These are phyloP conservation scores for Smittia aterrima DNA, from an alignment of 2,888 invertebrate genomes.

Conservation along the genomic window DNA sequence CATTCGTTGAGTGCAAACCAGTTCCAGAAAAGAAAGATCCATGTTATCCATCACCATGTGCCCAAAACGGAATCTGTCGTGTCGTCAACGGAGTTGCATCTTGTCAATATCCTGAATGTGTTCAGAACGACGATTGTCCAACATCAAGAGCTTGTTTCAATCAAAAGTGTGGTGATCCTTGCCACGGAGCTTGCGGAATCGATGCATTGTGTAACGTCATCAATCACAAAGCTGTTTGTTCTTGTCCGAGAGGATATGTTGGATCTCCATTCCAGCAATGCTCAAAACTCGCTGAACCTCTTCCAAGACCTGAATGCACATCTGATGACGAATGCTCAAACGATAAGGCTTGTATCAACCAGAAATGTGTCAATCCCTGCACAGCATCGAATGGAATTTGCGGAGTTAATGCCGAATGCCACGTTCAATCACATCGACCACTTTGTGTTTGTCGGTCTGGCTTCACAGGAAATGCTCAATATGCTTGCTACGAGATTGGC, in stretches of 20 bases:
- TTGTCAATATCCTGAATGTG: constrained; percentile 82
- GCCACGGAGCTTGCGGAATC: constrained; percentile 76
- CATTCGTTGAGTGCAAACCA: constrained; percentile 67
- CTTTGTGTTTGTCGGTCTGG: constrained; percentile 79
- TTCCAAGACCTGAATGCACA: constrained; percentile 71
- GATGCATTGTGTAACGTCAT: constrained; percentile 77
- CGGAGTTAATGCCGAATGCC: constrained; percentile 74
- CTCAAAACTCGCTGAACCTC: constrained; percentile 55
- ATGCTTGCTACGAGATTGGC: constrained; percentile 75
- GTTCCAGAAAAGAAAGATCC: constrained; percentile 58
- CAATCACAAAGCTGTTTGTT: constrained; percentile 79
- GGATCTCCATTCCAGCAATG: constrained; percentile 79
- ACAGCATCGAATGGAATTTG: constrained; percentile 62
- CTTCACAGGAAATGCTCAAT: constrained; percentile 79
- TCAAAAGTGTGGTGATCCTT: constrained; percentile 82
- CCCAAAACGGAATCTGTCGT: constrained; percentile 76
- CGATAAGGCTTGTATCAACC: constrained; percentile 76
- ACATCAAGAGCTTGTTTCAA: constrained; percentile 76
- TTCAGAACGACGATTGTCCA: constrained; percentile 84
- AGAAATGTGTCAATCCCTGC: constrained; percentile 74
- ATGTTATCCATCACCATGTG: constrained; percentile 83
- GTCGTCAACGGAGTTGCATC: constrained; percentile 67
- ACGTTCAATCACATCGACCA: constrained; percentile 73
- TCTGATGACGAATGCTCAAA: constrained; percentile 77
- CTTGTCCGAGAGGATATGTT: constrained; percentile 73